A percentile compares a stretch with the other conserved stretches of the same genome.
These are phyloP conservation scores for Camarhynchus parvulus DNA, from an alignment of 2,113 vertebrate genomes.

Conservation along the genomic window DNA sequence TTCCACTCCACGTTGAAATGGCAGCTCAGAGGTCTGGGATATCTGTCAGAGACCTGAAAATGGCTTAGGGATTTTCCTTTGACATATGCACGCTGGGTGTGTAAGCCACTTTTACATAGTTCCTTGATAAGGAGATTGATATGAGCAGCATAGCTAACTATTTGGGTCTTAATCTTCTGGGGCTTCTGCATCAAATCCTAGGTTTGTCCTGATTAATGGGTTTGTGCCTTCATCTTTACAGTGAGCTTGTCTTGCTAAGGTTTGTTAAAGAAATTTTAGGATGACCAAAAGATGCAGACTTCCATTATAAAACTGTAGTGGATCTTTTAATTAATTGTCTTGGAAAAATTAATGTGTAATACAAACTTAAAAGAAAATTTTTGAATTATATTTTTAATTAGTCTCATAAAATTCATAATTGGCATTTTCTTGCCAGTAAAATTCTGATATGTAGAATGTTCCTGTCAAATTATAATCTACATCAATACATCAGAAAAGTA, in stretches of 20 bases:
- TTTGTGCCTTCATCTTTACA: background rate
- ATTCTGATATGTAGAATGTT: background rate
- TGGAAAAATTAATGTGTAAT: background rate
- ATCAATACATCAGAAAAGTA: background rate
- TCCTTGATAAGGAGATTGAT: background rate
- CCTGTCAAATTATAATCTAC: background rate
- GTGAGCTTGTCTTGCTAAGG: background rate
- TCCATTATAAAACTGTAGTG: background rate
- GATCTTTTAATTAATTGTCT: background rate
- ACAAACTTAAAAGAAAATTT: background rate
- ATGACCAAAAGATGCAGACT: background rate
- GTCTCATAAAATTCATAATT: background rate
- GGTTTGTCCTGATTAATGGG: background rate
- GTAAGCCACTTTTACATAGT: background rate
- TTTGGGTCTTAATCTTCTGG: background rate
- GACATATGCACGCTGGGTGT: background rate
- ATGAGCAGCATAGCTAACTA: background rate
- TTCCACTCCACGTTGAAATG: background rate
- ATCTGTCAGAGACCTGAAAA: background rate
- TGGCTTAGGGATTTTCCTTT: background rate
- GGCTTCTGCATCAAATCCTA: background rate
- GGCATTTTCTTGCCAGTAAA: background rate
- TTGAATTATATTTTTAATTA: background rate
- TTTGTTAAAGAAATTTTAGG: background rate
- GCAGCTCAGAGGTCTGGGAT: background rate